Evolutionary conservation across 2,113 vertebrate species (phyloP).

Genomic region (Cacatua alba): DNA sequence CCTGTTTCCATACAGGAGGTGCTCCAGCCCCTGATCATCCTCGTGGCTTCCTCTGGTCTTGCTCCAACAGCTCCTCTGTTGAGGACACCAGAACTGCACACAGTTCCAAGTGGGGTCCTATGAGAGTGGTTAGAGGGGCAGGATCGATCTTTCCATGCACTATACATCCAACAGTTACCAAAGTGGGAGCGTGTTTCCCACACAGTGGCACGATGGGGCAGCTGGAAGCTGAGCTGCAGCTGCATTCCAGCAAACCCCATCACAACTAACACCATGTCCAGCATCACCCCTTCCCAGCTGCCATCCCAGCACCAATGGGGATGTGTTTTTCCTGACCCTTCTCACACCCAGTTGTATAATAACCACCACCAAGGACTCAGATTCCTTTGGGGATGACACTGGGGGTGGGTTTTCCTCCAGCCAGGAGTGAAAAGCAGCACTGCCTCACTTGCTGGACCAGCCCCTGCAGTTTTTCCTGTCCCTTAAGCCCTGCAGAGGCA

Average conservation of each 20-base stretch:
- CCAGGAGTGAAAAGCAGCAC: background rate
- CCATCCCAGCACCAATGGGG: background rate
- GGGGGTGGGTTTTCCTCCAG: background rate
- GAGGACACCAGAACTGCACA: background rate
- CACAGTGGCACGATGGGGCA: accelerated
- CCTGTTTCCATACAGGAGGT: background rate
- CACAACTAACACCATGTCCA: accelerated
- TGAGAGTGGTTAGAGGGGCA: background rate
- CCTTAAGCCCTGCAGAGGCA: background rate
- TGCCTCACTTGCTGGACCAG: background rate
- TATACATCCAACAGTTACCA: accelerated
- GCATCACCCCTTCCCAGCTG: background rate
- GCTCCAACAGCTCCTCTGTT: background rate
- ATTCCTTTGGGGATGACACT: background rate
- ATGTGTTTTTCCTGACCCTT: background rate
- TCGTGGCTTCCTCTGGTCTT: background rate
- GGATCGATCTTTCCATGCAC: accelerated
- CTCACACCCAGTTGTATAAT: background rate
- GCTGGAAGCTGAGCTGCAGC: background rate
- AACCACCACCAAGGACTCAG: background rate
- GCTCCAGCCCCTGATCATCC: background rate
- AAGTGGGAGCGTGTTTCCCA: background rate
- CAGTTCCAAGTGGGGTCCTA: background rate
- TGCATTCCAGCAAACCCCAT: background rate
- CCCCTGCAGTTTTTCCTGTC: constrained; percentile 3